Base-by-base conservation (phyloP, 1,140 invertebrate genomes). In the Eumaeus atala region DNA sequence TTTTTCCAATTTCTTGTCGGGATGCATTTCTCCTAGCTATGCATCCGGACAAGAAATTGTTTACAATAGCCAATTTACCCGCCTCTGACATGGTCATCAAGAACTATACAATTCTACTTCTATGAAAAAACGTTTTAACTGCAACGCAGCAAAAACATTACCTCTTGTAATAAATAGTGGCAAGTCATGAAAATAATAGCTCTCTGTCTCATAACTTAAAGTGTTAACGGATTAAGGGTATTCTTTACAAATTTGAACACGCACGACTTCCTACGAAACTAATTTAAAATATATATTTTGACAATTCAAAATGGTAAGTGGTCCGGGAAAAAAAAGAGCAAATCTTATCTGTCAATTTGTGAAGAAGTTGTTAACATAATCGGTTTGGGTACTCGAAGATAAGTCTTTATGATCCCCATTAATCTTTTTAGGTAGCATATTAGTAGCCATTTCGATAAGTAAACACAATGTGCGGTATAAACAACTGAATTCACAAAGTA, bases 351-450 rank as follows among this genome's bases (percentile, higher is more conserved):
- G 12, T 9, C 40, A 44, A 44, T 49, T 49, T 49, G 48, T 48
- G 9, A 44, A 44, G 8, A 10, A 28, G 21, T 28, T 28, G 21
- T 28, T 28, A 28, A 28, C 21, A 28, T 54, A 66, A 59, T 68
- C 54, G 58, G 36, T 62, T 64, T 14, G 14, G 14, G 40, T 9
- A 28, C 21, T 28, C 21, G 21, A 28, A 40, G 38, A 40, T 44
- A 16, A 44, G 40, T 44, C 16, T 44, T 44, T 44, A 44, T 16
- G 14, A 9, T 17, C 2, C 35, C n/a, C n/a, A n/a, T n/a, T n/a
- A n/a, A n/a, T n/a, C 21, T 28, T 67, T 63, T 66, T 61, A 65
- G 60, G 59, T 56, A 44, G 58, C 34, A 59, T 59, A 70, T 70
- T 66, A 62, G 58, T 60, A 56, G 53, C 52, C 50, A 54, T 62